These are phyloP conservation scores for Criorhina ranunculi DNA, from an alignment of 2,888 invertebrate genomes.

Conservation along the genomic window DNA sequence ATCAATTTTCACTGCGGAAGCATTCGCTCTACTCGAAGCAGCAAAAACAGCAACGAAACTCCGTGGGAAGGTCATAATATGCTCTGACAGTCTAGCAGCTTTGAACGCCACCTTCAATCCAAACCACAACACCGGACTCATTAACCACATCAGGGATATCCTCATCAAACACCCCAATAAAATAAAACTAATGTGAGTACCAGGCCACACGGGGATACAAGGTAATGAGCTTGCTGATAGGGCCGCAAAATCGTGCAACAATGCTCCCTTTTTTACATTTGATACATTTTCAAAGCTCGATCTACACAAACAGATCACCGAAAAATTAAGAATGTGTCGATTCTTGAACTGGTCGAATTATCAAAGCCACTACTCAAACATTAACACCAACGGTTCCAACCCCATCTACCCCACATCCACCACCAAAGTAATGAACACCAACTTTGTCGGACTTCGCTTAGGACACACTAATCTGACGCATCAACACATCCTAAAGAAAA, in stretches of 20 bases:
- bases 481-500: conserved; percentile 2
- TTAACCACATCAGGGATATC: not conserved
- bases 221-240: not conserved
- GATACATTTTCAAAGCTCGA: not conserved
- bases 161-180: not conserved
- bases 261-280: not conserved
- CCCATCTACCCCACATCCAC: not conserved
- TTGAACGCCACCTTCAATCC: not conserved
- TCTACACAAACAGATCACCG: too few species aligned
- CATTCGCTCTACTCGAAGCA: not conserved
- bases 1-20: conserved; percentile 3
- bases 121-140: conserved; percentile 4
- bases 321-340: too few species aligned
- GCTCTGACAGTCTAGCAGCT: conserved; percentile 16
- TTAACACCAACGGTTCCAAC: not conserved
- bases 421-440: not conserved
- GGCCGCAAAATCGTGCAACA: not conserved
- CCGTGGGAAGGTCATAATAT: not conserved
- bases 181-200: not conserved
- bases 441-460: not conserved
- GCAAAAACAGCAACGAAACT: not conserved
- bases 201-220: not conserved
- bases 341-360: too few species aligned
- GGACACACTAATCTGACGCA: not conserved
- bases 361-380: not conserved